Evolutionary conservation across 1,140 invertebrate genomes (phyloP).

Genomic region (Sipha flava): DNA sequence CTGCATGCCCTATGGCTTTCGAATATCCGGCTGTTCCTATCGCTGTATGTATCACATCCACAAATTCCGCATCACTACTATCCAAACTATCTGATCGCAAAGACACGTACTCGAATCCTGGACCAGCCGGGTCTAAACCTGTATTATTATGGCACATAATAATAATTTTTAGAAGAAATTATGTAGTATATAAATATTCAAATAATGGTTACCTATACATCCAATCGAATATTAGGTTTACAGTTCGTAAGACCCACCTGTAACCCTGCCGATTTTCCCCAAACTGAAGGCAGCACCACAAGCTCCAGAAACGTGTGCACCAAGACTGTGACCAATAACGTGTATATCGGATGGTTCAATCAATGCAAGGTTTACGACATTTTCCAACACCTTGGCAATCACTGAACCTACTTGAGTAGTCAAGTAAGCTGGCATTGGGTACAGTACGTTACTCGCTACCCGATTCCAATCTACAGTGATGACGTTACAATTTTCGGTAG

Average conservation of each 20-base stretch:
- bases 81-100: constrained; percentile 38
- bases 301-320: constrained; percentile 71
- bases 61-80: constrained; percentile 47
- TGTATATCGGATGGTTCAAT: background rate
- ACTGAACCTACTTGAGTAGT: constrained; percentile 42
- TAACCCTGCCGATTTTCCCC: constrained; percentile 51
- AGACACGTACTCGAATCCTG: constrained; percentile 45
- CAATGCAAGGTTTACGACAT: constrained; percentile 12
- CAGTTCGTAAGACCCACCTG: too few relatives aligned
- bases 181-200: too few relatives aligned
- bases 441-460: constrained; percentile 43
- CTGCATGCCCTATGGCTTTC: constrained; percentile 49
- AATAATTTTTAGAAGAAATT: too few relatives aligned
- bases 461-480: constrained; percentile 56
- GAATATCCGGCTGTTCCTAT: constrained; percentile 49
- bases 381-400: constrained; percentile 33
- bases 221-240: too few relatives aligned
- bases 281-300: constrained; percentile 54
- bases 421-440: constrained; percentile 34
- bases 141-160: too few relatives aligned
- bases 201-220: too few relatives aligned
- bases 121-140: constrained; percentile 42
- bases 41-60: constrained; percentile 55
- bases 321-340: constrained; percentile 64
- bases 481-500: constrained; percentile 50